Percentiles rank a stretch among this genome's conserved stretches.
Conservation (phyloP, 2,113 vertebrate genomes). For the Stomatorhinus ivindoensis region DNA sequence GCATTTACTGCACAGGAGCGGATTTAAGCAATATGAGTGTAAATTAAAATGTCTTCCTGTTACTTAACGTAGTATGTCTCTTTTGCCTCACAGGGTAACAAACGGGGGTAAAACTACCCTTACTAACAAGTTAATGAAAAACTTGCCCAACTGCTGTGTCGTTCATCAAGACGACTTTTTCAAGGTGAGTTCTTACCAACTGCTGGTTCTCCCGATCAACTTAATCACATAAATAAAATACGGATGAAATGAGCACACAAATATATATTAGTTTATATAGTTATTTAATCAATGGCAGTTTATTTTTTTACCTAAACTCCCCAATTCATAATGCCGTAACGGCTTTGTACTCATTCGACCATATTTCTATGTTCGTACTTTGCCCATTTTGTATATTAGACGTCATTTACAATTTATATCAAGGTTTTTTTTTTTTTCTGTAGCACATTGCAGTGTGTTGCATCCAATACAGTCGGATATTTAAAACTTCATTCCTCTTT, state of each 20-base stretch:
- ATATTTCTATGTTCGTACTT: neutral
- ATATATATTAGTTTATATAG: neutral
- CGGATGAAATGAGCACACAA: neutral
- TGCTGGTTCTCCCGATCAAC: neutral
- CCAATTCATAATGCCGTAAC: neutral
- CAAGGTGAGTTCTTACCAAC: conserved; percentile 66
- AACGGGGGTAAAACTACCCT: conserved; percentile 92
- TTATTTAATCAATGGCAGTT: neutral
- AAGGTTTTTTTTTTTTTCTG: neutral
- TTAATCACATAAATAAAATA: neutral
- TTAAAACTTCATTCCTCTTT: neutral
- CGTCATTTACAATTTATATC: neutral
- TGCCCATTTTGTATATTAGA: neutral
- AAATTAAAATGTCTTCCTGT: neutral
- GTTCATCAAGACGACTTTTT: conserved; percentile 93
- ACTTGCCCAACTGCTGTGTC: conserved; percentile 84
- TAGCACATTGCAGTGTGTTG: neutral
- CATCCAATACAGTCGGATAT: neutral
- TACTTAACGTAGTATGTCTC: neutral
- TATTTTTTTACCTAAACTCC: neutral
- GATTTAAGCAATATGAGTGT: neutral
- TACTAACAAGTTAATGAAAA: conserved; percentile 63
- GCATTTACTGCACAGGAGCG: neutral
- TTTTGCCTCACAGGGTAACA: conserved; percentile 63
- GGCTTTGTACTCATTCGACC: neutral